These are phyloP conservation scores for Spinibarbus caldwelli DNA, from an alignment of 2,797 vertebrate genomes.

Conservation along the genomic window DNA sequence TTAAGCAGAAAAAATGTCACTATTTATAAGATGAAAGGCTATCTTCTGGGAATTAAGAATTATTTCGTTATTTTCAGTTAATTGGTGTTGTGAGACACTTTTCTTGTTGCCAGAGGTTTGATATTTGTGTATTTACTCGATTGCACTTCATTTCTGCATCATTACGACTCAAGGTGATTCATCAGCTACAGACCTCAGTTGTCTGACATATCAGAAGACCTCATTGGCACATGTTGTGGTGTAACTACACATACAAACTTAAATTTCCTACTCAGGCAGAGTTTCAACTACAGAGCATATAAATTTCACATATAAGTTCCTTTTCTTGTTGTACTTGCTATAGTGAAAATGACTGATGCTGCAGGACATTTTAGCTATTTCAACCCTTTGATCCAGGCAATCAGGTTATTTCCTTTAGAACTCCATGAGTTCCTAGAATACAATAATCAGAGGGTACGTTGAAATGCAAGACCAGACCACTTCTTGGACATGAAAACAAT, in stretches of 20 bases:
- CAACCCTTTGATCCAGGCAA: conserved; percentile 45
- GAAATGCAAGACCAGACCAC: conserved; percentile 22
- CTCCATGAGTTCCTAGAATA: conserved; percentile 33
- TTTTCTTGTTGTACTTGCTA: not conserved
- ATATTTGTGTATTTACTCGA: conserved; percentile 69
- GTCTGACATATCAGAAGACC: conserved; percentile 49
- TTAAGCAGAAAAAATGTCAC: conserved; percentile 74
- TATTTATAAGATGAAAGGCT: conserved; percentile 83
- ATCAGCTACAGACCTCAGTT: not conserved
- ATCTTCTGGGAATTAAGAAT: conserved; percentile 78
- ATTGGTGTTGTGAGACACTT: conserved; percentile 73
- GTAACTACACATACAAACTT: conserved; percentile 5
- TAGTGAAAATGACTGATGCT: conserved; percentile 14
- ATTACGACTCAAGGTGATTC: conserved; percentile 63
- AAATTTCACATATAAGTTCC: not conserved
- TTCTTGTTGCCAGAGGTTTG: conserved; percentile 70
- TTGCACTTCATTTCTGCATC: conserved; percentile 62
- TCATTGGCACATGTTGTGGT: conserved; percentile 17
- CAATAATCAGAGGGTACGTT: conserved; percentile 26
- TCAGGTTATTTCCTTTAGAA: conserved; percentile 34
- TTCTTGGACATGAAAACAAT: conserved; percentile 29
- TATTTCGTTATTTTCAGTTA: conserved; percentile 73
- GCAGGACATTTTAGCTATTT: conserved; percentile 17
- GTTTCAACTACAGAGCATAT: conserved; percentile 7
- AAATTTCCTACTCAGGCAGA: not conserved